Base-by-base conservation (phyloP, 2,888 invertebrate species). In the Crepidodera aurea region DNA sequence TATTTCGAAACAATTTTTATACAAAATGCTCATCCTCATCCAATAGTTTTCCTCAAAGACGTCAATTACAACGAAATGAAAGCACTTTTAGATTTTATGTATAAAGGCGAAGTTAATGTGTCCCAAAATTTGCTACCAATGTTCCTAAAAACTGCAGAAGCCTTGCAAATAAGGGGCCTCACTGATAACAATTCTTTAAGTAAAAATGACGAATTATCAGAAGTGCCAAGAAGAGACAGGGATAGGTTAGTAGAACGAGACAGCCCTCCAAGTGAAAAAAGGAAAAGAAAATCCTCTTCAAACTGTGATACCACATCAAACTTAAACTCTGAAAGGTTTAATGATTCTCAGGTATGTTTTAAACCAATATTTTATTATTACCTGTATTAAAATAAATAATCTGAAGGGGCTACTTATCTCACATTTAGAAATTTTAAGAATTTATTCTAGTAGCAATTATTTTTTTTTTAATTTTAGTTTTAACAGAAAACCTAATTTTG, bases 1-100 rank as follows among this genome's bases (percentile, higher is more conserved):
- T 95, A 94, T 85, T 95, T 95, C 83, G 94, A 95, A 86, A 92
- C 87, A 81, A 90, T 94, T 84, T 93, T 94, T 83, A 87, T 93
- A 78, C 91, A 92, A 83, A 94, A 93, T 82, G 87, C 86, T 73
- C 93, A 94, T 84, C 93, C 93, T 77, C 94, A 94, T 84, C 94
- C 93, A 65, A 94, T 94, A 80, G 93, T 94, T 83, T 93, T 93
- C 83, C 88, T 94, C 79, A 93, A 93, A 88, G 94, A 94, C 89
- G 93, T 94, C 80, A 88, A 92, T 84, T 90, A 89, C 80, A 89
- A 89, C 80, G 93, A 94, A 84, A 93, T 94, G 87, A 92, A 92
- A 83, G 93, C 93, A 71, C 85, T 94, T 79, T 85, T 94, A 81
- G 93, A 92, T 84, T 95, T 94, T 82, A 94, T 95, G 94, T 95